Conservation (phyloP, 2,888 invertebrate species). For the Tachina lurida region DNA sequence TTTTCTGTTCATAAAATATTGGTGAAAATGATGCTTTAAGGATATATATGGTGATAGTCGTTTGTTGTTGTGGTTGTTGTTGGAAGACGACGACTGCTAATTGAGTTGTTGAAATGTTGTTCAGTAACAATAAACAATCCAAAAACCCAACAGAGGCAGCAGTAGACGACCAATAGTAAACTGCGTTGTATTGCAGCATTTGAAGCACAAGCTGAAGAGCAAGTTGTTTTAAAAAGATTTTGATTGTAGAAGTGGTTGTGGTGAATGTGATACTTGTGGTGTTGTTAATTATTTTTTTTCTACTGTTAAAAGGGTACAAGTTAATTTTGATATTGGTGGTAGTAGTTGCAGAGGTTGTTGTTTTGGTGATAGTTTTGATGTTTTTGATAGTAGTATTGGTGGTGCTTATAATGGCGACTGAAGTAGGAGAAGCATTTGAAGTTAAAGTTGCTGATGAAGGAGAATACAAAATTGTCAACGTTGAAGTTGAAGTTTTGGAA, state of each 20-base stretch:
- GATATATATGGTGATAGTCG: conserved; percentile 61
- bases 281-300: conserved; percentile 66
- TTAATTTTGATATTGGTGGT: conserved; percentile 59
- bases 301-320: conserved; percentile 65
- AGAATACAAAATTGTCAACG: conserved; percentile 59
- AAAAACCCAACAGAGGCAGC: conserved; percentile 66
- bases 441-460: conserved; percentile 70
- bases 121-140: conserved; percentile 63
- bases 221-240: conserved; percentile 59
- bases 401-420: conserved; percentile 68
- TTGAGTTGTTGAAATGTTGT: conserved; percentile 67
- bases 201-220: conserved; percentile 58
- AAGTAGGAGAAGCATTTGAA: conserved; percentile 70
- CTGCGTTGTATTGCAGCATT: conserved; percentile 59
- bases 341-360: conserved; percentile 59
- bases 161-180: conserved; percentile 61
- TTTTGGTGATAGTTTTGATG: conserved; percentile 72
- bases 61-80: conserved; percentile 43
- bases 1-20: conserved; percentile 20
- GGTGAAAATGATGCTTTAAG: conserved; percentile 62
- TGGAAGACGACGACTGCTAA: conserved; percentile 61
- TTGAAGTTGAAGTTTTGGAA: conserved; percentile 59
- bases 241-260: conserved; percentile 57
- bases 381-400: conserved; percentile 70
- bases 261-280: conserved; percentile 65